phyloP scores from a whole-genome alignment of 2,888 invertebrate species.

The Aspidiotus rigidus region DNA sequence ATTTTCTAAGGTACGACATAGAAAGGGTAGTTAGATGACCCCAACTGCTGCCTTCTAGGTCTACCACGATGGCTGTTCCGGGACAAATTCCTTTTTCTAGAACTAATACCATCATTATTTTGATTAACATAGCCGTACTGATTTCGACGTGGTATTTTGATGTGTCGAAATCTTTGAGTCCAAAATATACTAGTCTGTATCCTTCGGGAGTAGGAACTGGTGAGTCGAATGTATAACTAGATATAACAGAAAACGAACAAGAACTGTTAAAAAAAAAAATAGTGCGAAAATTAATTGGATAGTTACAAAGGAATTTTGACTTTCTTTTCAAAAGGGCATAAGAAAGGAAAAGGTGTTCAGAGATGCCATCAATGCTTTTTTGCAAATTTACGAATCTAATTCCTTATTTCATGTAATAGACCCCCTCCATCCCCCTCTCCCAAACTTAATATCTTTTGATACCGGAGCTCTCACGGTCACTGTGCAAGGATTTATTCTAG shows the following conservation, averaged over 20 bases:
- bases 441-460: too few relatives aligned
- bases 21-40: conserved; percentile 36
- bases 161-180: conserved; percentile 35
- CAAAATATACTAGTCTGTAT: conserved; percentile 37
- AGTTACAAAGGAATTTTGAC: background rate
- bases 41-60: conserved; percentile 36
- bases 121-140: conserved; percentile 35
- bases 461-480: too few relatives aligned
- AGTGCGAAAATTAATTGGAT: background rate
- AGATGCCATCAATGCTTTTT: too few relatives aligned
- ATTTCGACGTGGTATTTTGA: conserved; percentile 35
- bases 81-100: conserved; percentile 36
- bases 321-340: background rate
- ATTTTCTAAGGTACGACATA: conserved; percentile 35
- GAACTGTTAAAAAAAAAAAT: background rate
- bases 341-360: too few relatives aligned
- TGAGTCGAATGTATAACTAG: conserved; percentile 35
- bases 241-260: background rate
- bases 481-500: too few relatives aligned
- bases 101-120: conserved; percentile 35
- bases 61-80: conserved; percentile 37
- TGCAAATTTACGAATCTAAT: too few relatives aligned
- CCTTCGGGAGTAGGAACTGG: conserved; percentile 35
- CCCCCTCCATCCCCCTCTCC: too few relatives aligned
- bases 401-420: too few relatives aligned